phyloP scores from a whole-genome alignment of 2,888 invertebrate species.

The Dendrolimus pini region DNA sequence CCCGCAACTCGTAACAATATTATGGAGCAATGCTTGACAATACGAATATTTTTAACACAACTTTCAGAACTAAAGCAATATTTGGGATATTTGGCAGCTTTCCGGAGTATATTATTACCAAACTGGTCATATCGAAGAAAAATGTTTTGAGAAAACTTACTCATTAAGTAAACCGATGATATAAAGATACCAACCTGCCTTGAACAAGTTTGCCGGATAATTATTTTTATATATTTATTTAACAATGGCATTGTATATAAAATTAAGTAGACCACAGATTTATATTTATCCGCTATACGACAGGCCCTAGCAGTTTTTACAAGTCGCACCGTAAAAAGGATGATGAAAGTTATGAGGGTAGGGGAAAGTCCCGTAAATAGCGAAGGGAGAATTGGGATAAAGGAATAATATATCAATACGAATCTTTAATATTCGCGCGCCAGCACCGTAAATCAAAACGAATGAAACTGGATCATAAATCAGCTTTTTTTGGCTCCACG shows the following conservation, averaged over 20 bases:
- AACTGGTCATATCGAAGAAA: too few species aligned
- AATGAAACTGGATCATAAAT: conserved; percentile 67
- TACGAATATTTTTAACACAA: too few species aligned
- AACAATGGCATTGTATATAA: neutral
- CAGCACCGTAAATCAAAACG: conserved; percentile 68
- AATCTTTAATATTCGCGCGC: conserved; percentile 74
- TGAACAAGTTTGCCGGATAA: too few species aligned
- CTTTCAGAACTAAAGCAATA: too few species aligned
- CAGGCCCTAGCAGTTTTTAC: conserved; percentile 54
- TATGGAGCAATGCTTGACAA: too few species aligned
- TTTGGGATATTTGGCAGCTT: too few species aligned
- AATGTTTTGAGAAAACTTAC: too few species aligned
- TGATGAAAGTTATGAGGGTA: conserved; percentile 71
- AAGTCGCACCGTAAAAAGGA: conserved; percentile 66
- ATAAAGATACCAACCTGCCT: too few species aligned
- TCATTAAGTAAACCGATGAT: too few species aligned
- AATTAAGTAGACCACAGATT: conserved; percentile 6
- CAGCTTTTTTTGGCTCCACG: conserved; percentile 42
- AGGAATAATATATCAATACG: conserved; percentile 76
- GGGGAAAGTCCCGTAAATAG: conserved; percentile 71
- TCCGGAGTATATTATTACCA: too few species aligned
- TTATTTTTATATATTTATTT: too few species aligned
- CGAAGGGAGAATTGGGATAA: conserved; percentile 70
- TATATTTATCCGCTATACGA: conserved; percentile 46
- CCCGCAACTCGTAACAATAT: too few species aligned